These are phyloP conservation scores for Cepphus grylle DNA, from an alignment of 2,113 vertebrate genomes.

Conservation along the genomic window DNA sequence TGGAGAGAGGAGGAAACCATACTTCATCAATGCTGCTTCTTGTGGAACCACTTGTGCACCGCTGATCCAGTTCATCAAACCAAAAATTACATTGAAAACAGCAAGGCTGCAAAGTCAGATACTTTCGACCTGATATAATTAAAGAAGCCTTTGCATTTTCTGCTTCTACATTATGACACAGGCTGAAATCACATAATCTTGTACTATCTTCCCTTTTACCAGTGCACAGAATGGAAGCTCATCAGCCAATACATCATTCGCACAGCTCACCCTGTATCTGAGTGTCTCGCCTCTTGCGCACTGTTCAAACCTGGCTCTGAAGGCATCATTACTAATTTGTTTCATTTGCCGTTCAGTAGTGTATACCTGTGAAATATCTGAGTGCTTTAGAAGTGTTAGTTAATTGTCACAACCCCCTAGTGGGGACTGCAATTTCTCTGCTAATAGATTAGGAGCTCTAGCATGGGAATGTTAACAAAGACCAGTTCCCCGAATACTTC, in stretches of 20 bases:
- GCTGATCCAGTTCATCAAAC: background rate
- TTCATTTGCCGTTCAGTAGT: background rate
- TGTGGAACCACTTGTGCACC: background rate
- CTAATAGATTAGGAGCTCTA: background rate
- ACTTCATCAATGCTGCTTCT: background rate
- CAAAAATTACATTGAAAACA: background rate
- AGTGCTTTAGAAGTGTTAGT: background rate
- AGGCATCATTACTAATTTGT: background rate
- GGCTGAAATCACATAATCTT: background rate
- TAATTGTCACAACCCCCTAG: background rate
- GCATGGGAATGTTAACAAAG: background rate
- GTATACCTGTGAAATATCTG: background rate
- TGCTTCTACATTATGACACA: background rate
- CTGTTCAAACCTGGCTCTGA: background rate
- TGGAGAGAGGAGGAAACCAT: background rate
- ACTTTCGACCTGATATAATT: background rate
- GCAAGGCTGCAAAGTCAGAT: background rate
- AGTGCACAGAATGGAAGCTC: accelerated
- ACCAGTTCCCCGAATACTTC: background rate
- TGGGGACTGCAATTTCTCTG: background rate
- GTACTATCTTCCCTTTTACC: background rate
- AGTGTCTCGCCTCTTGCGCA: accelerated
- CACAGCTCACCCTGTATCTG: accelerated
- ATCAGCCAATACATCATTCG: background rate
- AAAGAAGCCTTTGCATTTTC: background rate